Percentiles rank a stretch among this genome's conserved stretches.
These are phyloP conservation scores for Geotrupes spiniger DNA, from an alignment of 2,888 invertebrate genomes.

Conservation along the genomic window DNA sequence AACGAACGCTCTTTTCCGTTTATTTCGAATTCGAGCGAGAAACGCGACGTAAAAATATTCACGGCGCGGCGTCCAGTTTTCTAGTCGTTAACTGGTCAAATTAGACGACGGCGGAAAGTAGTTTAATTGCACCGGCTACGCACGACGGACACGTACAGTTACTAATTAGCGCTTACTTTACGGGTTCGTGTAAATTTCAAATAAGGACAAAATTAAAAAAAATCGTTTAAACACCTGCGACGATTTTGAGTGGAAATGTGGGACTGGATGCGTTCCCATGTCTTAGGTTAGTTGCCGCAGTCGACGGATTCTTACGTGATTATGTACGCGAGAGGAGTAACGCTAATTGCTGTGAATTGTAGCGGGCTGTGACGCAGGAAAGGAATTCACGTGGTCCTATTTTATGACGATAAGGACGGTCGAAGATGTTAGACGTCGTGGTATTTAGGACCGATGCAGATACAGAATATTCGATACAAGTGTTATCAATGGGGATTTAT, in stretches of 20 bases:
- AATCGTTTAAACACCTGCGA: slow-evolving; percentile 22
- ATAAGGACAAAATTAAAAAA: slow-evolving; percentile 23
- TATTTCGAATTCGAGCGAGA: neutral
- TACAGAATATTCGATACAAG: neutral
- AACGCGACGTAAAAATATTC: neutral
- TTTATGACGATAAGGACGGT: no score
- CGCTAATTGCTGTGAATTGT: neutral
- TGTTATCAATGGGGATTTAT: slow-evolving; percentile 16
- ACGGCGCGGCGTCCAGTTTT: neutral
- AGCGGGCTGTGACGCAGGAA: slow-evolving; percentile 3
- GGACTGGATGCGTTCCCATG: slow-evolving; percentile 20
- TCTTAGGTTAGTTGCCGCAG: no score
- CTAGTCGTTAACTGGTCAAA: slow-evolving; percentile 6
- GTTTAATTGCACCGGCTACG: slow-evolving; percentile 16
- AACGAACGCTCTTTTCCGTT: neutral
- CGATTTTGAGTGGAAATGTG: slow-evolving; percentile 18
- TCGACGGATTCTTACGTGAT: no score
- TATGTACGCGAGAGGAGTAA: neutral
- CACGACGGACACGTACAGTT: slow-evolving; percentile 14
- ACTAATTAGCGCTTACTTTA: slow-evolving; percentile 21
- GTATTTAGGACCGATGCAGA: slow-evolving; percentile 13
- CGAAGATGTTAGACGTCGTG: neutral
- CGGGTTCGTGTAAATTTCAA: slow-evolving; percentile 17
- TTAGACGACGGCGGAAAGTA: slow-evolving; percentile 18
- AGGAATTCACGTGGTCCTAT: neutral